Evolutionary conservation across 2,888 invertebrate genomes (phyloP).

Genomic region (Acanthosepion lycidas): DNA sequence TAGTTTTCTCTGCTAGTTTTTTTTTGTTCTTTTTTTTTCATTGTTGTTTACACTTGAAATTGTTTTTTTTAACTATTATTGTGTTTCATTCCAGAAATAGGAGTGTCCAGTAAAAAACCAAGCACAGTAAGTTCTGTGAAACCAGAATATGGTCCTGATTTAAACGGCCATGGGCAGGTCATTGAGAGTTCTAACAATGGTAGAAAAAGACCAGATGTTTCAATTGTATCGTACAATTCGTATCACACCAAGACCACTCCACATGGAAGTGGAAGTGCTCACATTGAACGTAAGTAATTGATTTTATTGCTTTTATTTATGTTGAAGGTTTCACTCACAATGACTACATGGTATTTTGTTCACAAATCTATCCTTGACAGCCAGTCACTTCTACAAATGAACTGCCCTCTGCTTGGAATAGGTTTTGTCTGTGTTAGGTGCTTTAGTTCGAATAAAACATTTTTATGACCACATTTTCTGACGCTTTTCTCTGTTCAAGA

Average conservation of each 20-base stretch:
- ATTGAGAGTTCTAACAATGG: background rate
- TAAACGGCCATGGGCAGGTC: background rate
- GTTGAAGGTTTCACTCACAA: no score
- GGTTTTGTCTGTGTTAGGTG: no score
- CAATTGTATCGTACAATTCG: background rate
- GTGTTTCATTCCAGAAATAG: background rate
- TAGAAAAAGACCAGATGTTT: background rate
- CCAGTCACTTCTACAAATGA: no score
- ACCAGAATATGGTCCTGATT: background rate
- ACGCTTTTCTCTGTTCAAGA: no score
- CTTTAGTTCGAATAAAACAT: no score
- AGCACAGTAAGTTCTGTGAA: slow-evolving; percentile 20
- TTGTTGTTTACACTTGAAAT: no score
- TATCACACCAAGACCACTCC: background rate
- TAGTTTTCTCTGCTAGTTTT: background rate
- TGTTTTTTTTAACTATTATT: background rate
- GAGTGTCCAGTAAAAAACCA: slow-evolving; percentile 33
- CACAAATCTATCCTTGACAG: no score
- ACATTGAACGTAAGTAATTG: slow-evolving; percentile 33
- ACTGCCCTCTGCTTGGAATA: no score
- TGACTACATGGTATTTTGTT: no score
- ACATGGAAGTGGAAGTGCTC: slow-evolving; percentile 21
- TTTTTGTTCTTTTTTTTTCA: background rate
- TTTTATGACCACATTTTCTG: no score
- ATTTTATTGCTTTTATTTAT: background rate